A percentile compares a stretch with the other conserved stretches of the same genome.
phyloP scores from a whole-genome alignment of 2,888 invertebrate genomes.

The Trichogramma dendrolimi region DNA sequence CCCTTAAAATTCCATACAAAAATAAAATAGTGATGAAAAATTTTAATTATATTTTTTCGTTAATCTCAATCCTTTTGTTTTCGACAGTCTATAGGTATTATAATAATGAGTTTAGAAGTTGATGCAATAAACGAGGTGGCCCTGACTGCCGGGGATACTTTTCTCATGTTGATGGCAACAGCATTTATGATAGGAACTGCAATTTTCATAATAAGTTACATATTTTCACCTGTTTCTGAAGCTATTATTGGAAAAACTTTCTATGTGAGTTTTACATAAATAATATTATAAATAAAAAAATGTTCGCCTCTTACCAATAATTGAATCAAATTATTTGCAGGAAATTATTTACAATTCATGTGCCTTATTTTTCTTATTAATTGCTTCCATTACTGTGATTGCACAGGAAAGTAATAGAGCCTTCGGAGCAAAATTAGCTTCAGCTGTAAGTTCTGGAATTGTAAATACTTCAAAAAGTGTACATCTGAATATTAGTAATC shows the following conservation, averaged over 20 bases:
- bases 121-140: slow-evolving; percentile 10
- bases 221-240: slow-evolving; percentile 27
- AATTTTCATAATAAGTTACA: slow-evolving; percentile 26
- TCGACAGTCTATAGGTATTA: slow-evolving; percentile 19
- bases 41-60: neutral
- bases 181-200: slow-evolving; percentile 27
- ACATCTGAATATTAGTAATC: neutral
- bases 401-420: slow-evolving; percentile 5
- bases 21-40: neutral
- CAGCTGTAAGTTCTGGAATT: slow-evolving; percentile 19
- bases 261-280: neutral
- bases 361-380: slow-evolving; percentile 16
- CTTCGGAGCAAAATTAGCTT: slow-evolving; percentile 5
- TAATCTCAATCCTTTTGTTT: neutral
- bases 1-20: neutral
- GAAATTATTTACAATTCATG: slow-evolving; percentile 24
- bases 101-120: slow-evolving; percentile 20
- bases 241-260: slow-evolving; percentile 27
- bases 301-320: no score
- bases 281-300: neutral
- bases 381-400: slow-evolving; percentile 16
- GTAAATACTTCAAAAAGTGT: neutral
- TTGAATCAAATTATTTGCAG: slow-evolving; percentile 2
- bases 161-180: slow-evolving; percentile 23
- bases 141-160: slow-evolving; percentile 14